Conservation (phyloP, 2,113 vertebrate genomes). For the Isurus oxyrinchus region DNA sequence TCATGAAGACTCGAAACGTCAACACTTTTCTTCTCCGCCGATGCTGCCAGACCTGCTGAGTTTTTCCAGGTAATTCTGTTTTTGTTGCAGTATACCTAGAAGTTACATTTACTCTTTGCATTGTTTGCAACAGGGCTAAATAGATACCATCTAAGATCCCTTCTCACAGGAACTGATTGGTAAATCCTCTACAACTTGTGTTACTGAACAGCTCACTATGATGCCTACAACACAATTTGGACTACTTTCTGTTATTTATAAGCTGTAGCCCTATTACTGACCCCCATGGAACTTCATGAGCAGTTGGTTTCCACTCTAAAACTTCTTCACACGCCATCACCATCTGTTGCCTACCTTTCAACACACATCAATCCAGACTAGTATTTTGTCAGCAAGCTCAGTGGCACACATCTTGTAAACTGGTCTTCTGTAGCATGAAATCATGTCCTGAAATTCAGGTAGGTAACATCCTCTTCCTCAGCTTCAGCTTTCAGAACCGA, state of each 20-base stretch:
- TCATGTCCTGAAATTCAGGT: not conserved
- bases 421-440: not conserved
- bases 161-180: too few relatives aligned
- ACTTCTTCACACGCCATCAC: not conserved
- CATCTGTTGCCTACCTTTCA: not conserved
- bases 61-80: too few relatives aligned
- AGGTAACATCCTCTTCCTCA: not conserved
- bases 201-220: too few relatives aligned
- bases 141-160: too few relatives aligned
- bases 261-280: not conserved
- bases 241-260: not conserved
- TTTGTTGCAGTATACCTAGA: not conserved
- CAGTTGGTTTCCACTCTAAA: not conserved
- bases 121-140: not conserved
- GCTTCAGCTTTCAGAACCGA: not conserved
- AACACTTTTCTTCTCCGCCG: too few relatives aligned
- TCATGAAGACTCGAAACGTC: too few relatives aligned
- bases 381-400: not conserved
- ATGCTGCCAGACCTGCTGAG: too few relatives aligned
- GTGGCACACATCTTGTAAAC: not conserved
- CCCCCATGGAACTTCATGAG: not conserved
- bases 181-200: too few relatives aligned
- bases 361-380: not conserved
- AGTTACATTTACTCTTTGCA: not conserved
- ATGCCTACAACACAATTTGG: not conserved